Evolutionary conservation across 1,140 invertebrate species (phyloP).

Genomic region (Paramacrobiotus metropolitanus): DNA sequence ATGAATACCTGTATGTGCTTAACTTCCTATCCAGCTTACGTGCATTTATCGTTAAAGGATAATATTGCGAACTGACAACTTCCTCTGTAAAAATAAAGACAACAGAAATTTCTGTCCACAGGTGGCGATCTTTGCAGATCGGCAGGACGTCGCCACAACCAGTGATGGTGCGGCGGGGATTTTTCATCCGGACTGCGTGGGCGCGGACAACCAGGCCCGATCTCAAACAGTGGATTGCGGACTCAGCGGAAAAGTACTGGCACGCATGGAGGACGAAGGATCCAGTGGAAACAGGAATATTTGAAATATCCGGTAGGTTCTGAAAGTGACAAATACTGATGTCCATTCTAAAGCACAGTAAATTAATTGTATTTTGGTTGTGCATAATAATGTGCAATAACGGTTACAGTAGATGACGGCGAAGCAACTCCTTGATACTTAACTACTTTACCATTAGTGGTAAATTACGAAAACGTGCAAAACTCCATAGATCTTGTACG

Average conservation of each 20-base stretch:
- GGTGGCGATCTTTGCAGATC: background rate
- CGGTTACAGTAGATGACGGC: too few relatives aligned
- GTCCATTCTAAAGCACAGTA: too few relatives aligned
- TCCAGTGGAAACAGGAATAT: background rate
- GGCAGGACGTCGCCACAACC: background rate
- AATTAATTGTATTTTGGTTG: too few relatives aligned
- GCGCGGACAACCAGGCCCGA: background rate
- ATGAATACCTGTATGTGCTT: too few relatives aligned
- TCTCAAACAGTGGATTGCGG: background rate
- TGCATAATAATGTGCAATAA: background rate
- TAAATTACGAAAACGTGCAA: too few relatives aligned
- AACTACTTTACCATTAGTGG: too few relatives aligned
- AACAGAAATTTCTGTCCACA: too few relatives aligned
- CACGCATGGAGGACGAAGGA: background rate
- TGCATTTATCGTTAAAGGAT: background rate
- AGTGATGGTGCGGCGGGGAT: background rate
- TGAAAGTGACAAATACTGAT: background rate
- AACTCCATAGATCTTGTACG: too few relatives aligned
- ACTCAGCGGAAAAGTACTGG: constrained; percentile 1
- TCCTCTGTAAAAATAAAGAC: too few relatives aligned
- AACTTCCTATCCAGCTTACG: background rate
- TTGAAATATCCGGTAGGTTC: background rate
- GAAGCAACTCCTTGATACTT: too few relatives aligned
- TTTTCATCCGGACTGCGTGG: background rate
- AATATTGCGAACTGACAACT: background rate